Conservation (phyloP, 2,888 invertebrate genomes). For the Cryptocephalus moraei region DNA sequence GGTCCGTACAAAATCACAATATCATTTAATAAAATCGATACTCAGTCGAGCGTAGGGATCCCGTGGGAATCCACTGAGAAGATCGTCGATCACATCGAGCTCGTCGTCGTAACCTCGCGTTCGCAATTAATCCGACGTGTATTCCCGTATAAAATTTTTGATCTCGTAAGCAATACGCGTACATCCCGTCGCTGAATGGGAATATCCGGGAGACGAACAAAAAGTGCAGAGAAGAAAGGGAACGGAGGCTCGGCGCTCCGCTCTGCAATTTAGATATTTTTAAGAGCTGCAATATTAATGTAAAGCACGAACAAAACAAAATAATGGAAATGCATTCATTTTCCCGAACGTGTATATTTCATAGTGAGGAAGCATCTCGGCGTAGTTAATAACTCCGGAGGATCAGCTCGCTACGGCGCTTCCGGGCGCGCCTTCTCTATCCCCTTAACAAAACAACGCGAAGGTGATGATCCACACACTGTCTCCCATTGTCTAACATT, state of each 20-base stretch:
- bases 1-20: no score
- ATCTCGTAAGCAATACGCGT: no score
- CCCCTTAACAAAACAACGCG: conserved; percentile 11
- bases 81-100: no score
- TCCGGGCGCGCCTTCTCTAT: conserved; percentile 15
- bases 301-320: conserved; percentile 19
- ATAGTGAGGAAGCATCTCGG: conserved; percentile 21
- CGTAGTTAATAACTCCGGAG: conserved; percentile 28
- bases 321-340: conserved; percentile 34
- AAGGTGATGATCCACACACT: conserved; percentile 29
- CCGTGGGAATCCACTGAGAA: no score
- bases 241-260: neutral
- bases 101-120: no score
- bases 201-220: no score
- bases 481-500: conserved; percentile 16
- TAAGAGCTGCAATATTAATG: conserved; percentile 21
- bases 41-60: no score
- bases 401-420: conserved; percentile 29
- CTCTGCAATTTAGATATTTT: conserved; percentile 11
- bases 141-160: no score
- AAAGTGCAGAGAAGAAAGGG: neutral
- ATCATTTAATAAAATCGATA: no score
- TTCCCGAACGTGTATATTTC: conserved; percentile 27
- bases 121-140: no score
- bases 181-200: no score